Evolutionary conservation across 2,113 vertebrate genomes (phyloP), one percentile per base, ranked within the genome.

Genomic region (Ceyx melanurus): DNA sequence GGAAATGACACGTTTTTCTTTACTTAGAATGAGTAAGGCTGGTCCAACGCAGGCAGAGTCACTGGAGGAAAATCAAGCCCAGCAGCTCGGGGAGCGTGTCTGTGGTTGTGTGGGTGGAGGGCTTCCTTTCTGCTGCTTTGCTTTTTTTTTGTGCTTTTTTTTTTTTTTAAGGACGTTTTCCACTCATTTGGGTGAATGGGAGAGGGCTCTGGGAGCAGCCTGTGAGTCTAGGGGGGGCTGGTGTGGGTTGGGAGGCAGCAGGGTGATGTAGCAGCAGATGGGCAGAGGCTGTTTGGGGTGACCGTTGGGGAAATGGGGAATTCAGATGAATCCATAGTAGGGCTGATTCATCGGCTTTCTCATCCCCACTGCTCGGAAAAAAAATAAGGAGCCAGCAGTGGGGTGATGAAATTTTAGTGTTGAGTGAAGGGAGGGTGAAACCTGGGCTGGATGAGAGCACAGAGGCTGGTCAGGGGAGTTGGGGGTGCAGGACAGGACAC

Each of bases 1-100:
- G 95, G 93, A 95, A 97, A 97, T 97, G 95, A 96, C 94, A 96
- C 93, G 48, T 96, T 97, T 96, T 93, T 91, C 95, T 97, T 96
- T 96, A 94, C 95, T 95, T 96, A 95, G 97, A 97, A 95, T 66
- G 8, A 92, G 94, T 93, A 46, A 90, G 90, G 54, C 95, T 83
- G 77, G 80, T 96, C 89, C 89, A 73, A 89, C 73, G 89, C 70
- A 93, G 85, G 73, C 89, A 88, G 37, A 89, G 88, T 95, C 94
- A 95, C 88, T 28, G 9, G 60, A 88, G 85, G 91, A 93, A 96
- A 96, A 97, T 94, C 82, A 93, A 92, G 83, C 82, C 73, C 54
- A 89, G 67, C 94, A 89, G 64, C 83, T 88, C 6, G 0, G 62
- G 80, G 78, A 94, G 67, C 5, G 9, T 58, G 75, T 50, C 79